These are phyloP conservation scores for Leptinotarsa juncta DNA, from an alignment of 2,888 invertebrate species.

Conservation along the genomic window DNA sequence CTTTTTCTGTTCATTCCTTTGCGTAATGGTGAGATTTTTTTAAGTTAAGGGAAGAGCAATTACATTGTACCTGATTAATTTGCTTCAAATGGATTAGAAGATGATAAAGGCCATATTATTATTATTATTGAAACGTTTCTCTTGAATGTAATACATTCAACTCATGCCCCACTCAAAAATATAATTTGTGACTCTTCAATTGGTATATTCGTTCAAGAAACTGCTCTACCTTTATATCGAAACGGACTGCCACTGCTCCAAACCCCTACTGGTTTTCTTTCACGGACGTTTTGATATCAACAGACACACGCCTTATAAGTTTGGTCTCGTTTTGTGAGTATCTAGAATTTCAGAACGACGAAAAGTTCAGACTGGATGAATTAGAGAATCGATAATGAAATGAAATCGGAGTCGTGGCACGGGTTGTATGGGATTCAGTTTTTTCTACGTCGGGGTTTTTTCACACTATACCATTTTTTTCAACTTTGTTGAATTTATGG, in stretches of 20 bases:
- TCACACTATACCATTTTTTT: background rate
- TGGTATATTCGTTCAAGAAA: too few relatives aligned
- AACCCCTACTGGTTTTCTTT: background rate
- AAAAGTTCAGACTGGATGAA: constrained; percentile 15
- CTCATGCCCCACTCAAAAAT: too few relatives aligned
- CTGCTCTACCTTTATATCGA: background rate
- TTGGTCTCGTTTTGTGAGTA: background rate
- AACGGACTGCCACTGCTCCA: background rate
- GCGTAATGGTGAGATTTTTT: too few relatives aligned
- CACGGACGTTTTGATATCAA: constrained; percentile 9
- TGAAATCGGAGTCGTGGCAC: constrained; percentile 1
- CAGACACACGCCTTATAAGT: constrained; percentile 6
- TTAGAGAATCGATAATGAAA: constrained; percentile 3
- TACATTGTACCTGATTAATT: too few relatives aligned
- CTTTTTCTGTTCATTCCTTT: too few relatives aligned
- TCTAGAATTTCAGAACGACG: constrained; percentile 11
- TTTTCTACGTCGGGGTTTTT: background rate
- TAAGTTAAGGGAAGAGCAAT: too few relatives aligned
- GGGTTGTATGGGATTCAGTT: background rate
- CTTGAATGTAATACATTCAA: too few relatives aligned
- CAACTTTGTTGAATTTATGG: background rate
- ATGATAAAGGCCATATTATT: too few relatives aligned
- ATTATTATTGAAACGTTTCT: too few relatives aligned
- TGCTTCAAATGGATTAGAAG: too few relatives aligned
- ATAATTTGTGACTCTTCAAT: too few relatives aligned